Evolutionary conservation across 2,113 vertebrate species (phyloP).

Genomic region (Euleptes europaea): DNA sequence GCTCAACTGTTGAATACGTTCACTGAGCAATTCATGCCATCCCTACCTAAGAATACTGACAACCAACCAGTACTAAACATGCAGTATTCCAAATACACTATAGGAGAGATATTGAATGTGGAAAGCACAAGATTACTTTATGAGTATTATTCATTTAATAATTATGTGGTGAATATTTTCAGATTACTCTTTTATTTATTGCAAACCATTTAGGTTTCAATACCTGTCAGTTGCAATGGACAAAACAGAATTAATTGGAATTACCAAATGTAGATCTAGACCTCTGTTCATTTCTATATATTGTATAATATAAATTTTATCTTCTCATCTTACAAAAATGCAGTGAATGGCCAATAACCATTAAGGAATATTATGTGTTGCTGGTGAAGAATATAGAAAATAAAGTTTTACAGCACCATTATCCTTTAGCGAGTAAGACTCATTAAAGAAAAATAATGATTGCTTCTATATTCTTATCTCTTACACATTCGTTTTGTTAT

Average conservation of each 20-base stretch:
- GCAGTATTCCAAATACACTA: slow-evolving; percentile 41
- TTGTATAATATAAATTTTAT: slow-evolving; percentile 62
- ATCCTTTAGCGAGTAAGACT: slow-evolving; percentile 27
- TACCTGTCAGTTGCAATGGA: slow-evolving; percentile 68
- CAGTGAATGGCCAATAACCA: slow-evolving; percentile 45
- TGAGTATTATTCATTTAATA: slow-evolving; percentile 69
- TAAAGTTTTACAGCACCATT: slow-evolving; percentile 50
- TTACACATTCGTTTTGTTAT: background rate
- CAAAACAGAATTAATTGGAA: slow-evolving; percentile 62
- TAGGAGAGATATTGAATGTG: slow-evolving; percentile 50
- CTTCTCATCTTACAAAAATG: slow-evolving; percentile 47
- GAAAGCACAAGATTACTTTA: slow-evolving; percentile 70
- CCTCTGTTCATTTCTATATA: slow-evolving; percentile 60
- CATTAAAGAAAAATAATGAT: slow-evolving; percentile 12
- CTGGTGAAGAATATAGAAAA: slow-evolving; percentile 33
- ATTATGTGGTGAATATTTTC: slow-evolving; percentile 70
- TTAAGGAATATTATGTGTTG: slow-evolving; percentile 36
- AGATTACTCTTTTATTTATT: slow-evolving; percentile 72
- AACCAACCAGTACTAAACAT: slow-evolving; percentile 51
- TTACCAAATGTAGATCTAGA: slow-evolving; percentile 59
- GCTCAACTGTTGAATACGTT: no score
- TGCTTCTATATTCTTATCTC: background rate
- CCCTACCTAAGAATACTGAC: background rate
- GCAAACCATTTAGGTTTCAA: slow-evolving; percentile 75
- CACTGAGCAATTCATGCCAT: no score